A percentile compares a stretch with the other conserved stretches of the same genome.
Conservation (phyloP, 2,797 vertebrate species). For the Hirundo rustica region DNA sequence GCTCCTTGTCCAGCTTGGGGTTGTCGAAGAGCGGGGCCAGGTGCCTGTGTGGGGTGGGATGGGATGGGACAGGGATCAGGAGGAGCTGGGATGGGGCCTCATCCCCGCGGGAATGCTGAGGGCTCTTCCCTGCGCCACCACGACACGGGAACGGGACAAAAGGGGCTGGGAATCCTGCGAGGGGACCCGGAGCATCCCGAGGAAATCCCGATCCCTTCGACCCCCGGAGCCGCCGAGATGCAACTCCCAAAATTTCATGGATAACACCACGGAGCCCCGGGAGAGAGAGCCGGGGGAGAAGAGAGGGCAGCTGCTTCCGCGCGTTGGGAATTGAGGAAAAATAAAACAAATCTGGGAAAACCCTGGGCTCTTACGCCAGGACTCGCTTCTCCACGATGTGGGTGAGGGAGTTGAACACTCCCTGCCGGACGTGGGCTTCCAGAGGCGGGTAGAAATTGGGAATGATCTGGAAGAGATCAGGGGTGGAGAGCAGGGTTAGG, state of each 20-base stretch:
- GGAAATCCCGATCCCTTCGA: neutral
- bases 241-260: rapidly evolving
- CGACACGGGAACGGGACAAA: neutral
- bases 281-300: neutral
- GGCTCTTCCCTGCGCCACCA: neutral
- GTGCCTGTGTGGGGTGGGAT: slow-evolving; percentile 72
- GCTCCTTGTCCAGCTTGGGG: slow-evolving; percentile 94
- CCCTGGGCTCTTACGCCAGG: slow-evolving; percentile 84
- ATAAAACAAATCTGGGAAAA: rapidly evolving
- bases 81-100: rapidly evolving
- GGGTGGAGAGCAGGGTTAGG: neutral
- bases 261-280: rapidly evolving
- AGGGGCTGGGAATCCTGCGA: neutral
- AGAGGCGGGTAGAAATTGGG: slow-evolving; percentile 92
- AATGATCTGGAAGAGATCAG: slow-evolving; percentile 83
- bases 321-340: rapidly evolving
- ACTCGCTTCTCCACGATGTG: slow-evolving; percentile 99
- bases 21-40: slow-evolving; percentile 96
- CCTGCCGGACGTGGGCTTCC: slow-evolving; percentile 91
- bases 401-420: slow-evolving; percentile 93
- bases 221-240: no score
- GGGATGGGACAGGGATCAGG: neutral
- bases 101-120: neutral
- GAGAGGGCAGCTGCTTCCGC: rapidly evolving
- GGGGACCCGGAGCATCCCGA: no score